phyloP scores from a whole-genome alignment of 2,113 vertebrate species.

The Monopterus albus region DNA sequence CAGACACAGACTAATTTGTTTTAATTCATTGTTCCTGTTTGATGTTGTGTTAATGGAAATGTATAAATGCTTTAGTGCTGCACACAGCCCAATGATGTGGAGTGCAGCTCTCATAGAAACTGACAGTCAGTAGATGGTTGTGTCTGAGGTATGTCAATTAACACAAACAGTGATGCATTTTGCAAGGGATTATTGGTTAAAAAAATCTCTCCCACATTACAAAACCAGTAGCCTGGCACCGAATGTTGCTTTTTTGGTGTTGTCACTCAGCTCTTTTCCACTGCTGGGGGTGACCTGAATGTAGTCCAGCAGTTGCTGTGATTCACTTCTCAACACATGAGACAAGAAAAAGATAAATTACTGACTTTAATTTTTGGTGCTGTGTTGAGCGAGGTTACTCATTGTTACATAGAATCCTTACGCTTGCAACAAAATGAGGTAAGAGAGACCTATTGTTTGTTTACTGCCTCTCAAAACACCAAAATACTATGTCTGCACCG shows the following conservation, averaged over 20 bases:
- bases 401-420: conserved; percentile 59
- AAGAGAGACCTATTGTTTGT: not conserved
- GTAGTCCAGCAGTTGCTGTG: conserved; percentile 6
- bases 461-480: not conserved
- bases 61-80: not conserved
- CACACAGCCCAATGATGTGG: not conserved
- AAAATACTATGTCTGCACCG: not conserved
- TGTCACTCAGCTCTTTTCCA: conserved; percentile 13
- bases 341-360: conserved; percentile 13
- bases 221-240: not conserved
- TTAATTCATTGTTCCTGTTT: conserved; percentile 13
- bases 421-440: conserved; percentile 11
- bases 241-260: not conserved
- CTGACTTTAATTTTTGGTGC: conserved; percentile 5
- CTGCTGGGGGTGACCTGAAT: not conserved
- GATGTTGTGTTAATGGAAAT: conserved; percentile 31
- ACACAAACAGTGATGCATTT: not conserved
- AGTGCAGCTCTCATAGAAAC: conserved; percentile 8
- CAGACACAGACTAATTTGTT: conserved; percentile 29
- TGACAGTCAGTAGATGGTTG: not conserved
- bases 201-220: not conserved
- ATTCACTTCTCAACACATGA: conserved; percentile 10
- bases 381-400: conserved; percentile 34
- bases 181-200: not conserved
- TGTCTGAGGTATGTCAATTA: not conserved